These are phyloP conservation scores for Anthopleura xanthogrammica DNA, from an alignment of 92 coral and sea anemone species.

Conservation along the genomic window DNA sequence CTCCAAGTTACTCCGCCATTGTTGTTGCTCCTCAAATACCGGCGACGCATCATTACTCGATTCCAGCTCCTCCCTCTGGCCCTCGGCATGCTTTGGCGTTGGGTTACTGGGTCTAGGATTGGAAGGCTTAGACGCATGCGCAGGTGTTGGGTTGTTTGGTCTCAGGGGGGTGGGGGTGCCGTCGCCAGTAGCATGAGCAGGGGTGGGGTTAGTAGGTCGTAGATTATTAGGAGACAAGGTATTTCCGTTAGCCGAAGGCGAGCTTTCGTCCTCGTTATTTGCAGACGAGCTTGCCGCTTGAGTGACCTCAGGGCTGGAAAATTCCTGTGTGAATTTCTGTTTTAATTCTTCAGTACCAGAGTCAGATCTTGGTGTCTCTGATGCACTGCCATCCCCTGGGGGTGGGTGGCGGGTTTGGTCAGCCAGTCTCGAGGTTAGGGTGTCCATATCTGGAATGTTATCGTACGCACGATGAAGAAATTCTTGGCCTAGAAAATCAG, in stretches of 20 bases:
- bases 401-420: constrained; percentile 93
- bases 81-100: constrained; percentile 73
- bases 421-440: constrained; percentile 77
- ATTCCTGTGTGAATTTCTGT: constrained; percentile 14
- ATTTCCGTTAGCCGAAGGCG: constrained; percentile 34
- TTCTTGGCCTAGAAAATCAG: constrained; percentile 69
- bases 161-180: constrained; percentile 89
- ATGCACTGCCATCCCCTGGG: constrained; percentile 76
- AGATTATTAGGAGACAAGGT: constrained; percentile 78
- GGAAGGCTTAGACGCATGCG: constrained; percentile 68
- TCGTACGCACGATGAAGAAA: constrained; percentile 75
- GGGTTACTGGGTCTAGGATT: constrained; percentile 87
- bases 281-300: neutral
- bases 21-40: constrained; percentile 53
- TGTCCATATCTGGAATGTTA: constrained; percentile 72
- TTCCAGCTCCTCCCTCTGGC: constrained; percentile 28
- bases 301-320: constrained; percentile 23
- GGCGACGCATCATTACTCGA: constrained; percentile 51
- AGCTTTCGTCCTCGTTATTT: constrained; percentile 25
- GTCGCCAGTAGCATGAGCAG: constrained; percentile 89
- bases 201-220: constrained; percentile 98
- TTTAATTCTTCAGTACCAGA: constrained; percentile 6
- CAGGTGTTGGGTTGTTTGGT: constrained; percentile 95
- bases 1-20: constrained; percentile 69
- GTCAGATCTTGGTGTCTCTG: constrained; percentile 65